Evolutionary conservation across 2,113 vertebrate genomes (phyloP), one percentile per base, ranked within the genome.

Genomic region (Boleophthalmus pectinirostris): DNA sequence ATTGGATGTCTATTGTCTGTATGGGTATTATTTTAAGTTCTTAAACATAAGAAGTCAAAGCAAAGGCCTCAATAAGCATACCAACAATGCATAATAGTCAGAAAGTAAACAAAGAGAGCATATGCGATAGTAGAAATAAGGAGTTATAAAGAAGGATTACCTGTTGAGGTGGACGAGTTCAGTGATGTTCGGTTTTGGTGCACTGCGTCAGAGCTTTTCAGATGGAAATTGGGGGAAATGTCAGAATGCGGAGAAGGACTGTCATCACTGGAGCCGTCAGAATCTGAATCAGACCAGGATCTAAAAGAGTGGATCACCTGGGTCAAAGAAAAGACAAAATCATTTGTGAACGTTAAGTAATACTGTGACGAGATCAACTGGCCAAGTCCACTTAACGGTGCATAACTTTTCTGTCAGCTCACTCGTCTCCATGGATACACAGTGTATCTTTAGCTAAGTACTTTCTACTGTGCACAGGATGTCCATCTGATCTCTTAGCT

Each of bases 161-260:
- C 91, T 90, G 75, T 83, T 69, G 64, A 49, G 14, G 72, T 64
- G 35, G 68, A 65, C 25, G 66, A 47, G 57, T 24, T 20, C 12
- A 20, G 38, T 12, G 43, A 61, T 45, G 70, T 63, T 21, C 73
- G 67, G 35, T 73, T 35, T 56, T 69, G 66, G 66, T 35, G 43
- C 73, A 69, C 21, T 14, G 76, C 56, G 53, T 74, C 74, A 57
- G 66, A 68, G 74, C 78, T 56, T 67, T 78, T 78, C 69, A 53
- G 70, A 70, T 69, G 69, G 47, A 69, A 47, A 61, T 66, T 51
- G 56, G 49, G 75, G 60, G 72, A 57, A 24, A 49, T 45, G 49
- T 84, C 79, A 73, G 92, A 74, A 70, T 81, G 88, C 49, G 66
- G 70, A 20, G 84, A 85, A 60, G 87, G 75, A 61, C 83, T 76